phyloP scores from a whole-genome alignment of 92 coral and sea anemone genomes.

The Epizoanthus fatuus region DNA sequence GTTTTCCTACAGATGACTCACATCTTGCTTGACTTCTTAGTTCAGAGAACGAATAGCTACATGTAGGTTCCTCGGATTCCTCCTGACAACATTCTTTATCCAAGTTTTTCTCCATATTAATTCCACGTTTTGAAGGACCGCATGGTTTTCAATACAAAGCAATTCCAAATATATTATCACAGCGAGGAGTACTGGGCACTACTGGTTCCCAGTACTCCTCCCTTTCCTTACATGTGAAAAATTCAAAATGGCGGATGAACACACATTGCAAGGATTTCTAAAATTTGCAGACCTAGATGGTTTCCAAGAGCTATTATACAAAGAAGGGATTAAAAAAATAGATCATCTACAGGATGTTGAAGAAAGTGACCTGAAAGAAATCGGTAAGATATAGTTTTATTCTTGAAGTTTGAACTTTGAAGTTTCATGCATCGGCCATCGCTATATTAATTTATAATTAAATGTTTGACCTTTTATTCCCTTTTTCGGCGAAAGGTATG shows the following conservation, averaged over 20 bases:
- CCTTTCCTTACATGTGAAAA: constrained; percentile 10
- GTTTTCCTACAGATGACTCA: constrained; percentile 53
- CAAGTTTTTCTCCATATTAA: constrained; percentile 6
- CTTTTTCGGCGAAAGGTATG: constrained; percentile 48
- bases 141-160: constrained; percentile 4
- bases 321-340: constrained; percentile 40
- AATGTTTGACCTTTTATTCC: constrained; percentile 8
- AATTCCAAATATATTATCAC: constrained; percentile 31
- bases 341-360: constrained; percentile 69
- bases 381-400: constrained; percentile 34
- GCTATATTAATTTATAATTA: too few species aligned
- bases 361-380: constrained; percentile 60
- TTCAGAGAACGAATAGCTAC: constrained; percentile 28
- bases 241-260: constrained; percentile 26
- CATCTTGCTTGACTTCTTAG: constrained; percentile 54
- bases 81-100: constrained; percentile 51
- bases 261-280: constrained; percentile 41
- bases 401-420: not conserved
- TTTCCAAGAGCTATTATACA: constrained; percentile 42
- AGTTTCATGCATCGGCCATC: not conserved
- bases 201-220: constrained; percentile 53
- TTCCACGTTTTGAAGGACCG: constrained; percentile 36
- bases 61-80: constrained; percentile 5
- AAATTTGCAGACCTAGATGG: constrained; percentile 59
- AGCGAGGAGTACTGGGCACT: constrained; percentile 44